Conservation (phyloP, 2,113 vertebrate genomes). For the Struthio camelus region DNA sequence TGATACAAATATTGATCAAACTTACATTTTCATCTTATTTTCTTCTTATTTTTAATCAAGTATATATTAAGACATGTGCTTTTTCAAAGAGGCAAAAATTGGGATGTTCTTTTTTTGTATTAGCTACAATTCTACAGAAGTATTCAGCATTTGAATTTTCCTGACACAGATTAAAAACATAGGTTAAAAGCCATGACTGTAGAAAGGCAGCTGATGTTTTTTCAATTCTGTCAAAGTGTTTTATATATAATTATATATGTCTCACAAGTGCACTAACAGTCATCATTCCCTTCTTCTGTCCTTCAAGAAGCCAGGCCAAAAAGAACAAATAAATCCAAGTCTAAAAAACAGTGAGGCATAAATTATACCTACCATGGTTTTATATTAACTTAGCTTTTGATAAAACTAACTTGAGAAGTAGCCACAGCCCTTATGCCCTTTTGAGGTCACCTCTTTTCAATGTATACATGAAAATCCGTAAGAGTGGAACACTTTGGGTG, state of each 20-base stretch:
- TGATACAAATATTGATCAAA: neutral
- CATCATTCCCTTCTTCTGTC: neutral
- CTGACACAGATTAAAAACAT: neutral
- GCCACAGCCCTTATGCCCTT: neutral
- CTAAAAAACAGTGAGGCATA: neutral
- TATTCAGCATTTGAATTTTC: neutral
- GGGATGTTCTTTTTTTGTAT: neutral
- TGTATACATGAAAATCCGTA: neutral
- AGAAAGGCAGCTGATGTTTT: neutral
- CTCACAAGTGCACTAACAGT: neutral
- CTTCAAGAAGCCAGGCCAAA: slow-evolving; percentile 18
- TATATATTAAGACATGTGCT: neutral
- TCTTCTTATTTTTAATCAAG: neutral
- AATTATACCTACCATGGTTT: neutral
- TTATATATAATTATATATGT: neutral
- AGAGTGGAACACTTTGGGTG: neutral
- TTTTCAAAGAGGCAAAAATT: neutral
- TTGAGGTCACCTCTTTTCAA: neutral
- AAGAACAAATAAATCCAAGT: slow-evolving; percentile 2
- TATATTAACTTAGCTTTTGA: neutral
- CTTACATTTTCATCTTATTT: neutral
- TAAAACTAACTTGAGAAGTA: neutral
- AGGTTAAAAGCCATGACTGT: neutral
- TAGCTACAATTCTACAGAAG: neutral
- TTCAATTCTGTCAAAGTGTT: slow-evolving; percentile 16